These are phyloP conservation scores for Bos taurus DNA, from an alignment of 2,113 vertebrate species.

Conservation along the genomic window DNA sequence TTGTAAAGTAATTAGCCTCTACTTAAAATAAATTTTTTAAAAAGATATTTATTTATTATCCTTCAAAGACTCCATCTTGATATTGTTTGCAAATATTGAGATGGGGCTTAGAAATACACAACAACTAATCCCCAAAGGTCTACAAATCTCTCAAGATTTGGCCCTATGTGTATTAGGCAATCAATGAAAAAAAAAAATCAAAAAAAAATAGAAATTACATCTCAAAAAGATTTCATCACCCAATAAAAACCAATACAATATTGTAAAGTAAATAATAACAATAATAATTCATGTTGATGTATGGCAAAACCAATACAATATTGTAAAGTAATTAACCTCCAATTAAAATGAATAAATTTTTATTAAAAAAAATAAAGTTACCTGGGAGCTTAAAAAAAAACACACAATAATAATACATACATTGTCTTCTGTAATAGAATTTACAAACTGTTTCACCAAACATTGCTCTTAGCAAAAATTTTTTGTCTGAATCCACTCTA, in stretches of 20 bases:
- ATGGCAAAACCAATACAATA: too few relatives aligned
- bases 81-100: not conserved
- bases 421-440: not conserved
- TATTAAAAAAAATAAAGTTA: too few relatives aligned
- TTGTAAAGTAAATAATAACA: too few relatives aligned
- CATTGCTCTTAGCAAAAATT: not conserved
- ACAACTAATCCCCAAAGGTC: not conserved
- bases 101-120: conserved; percentile 2
- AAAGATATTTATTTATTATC: not conserved
- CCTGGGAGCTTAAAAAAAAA: not conserved
- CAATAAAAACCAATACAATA: not conserved
- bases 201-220: not conserved
- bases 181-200: not conserved
- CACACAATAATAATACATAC: not conserved
- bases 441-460: not conserved
- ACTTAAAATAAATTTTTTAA: too few relatives aligned
- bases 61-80: not conserved
- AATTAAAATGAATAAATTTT: too few relatives aligned
- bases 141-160: conserved; percentile 4
- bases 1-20: too few relatives aligned
- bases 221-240: not conserved
- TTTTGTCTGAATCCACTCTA: not conserved
- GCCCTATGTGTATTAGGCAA: not conserved
- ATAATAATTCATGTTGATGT: too few relatives aligned
- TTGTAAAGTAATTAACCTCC: too few relatives aligned